Base-by-base conservation (phyloP, 2,888 invertebrate genomes). In the Miltochrista miniata region DNA sequence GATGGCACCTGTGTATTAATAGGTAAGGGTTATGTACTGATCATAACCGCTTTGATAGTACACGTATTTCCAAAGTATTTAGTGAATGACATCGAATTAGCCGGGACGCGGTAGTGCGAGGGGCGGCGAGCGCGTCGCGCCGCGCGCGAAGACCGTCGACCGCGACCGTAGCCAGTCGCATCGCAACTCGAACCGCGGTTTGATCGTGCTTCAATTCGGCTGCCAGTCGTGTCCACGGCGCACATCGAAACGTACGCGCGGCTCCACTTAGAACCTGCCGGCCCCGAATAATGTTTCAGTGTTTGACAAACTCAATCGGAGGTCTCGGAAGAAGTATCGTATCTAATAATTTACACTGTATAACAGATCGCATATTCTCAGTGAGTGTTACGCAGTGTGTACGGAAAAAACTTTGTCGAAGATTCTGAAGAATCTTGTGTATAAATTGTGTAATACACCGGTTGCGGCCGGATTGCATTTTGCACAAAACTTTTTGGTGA, bases 351-450 rank as follows among this genome's bases (percentile, higher is more conserved):
- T 85, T 89, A 88, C 90, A 87, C 88, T 86, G 88, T 89, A 84
- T 82, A 86, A 84, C 85, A 84, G 85, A 85, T 81, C 86, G 87
- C 90, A 90, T 89, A 90, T 90, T 90, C 85, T 90, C 89, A 92
- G 92, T 92, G 91, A 89, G 90, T 91, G 91, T 91, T 83, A 90
- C 91, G 82, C 92, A 91, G 90, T 92, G 92, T 87, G 92, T 92
- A 86, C 86, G 92, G 76, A 92, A 91, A 92, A 92, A 92, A 92
- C 91, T 91, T 91, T 85, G 85, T 89, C 90, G 90, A 86, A 90
- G 90, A 92, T 91, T 91, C 87, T 92, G 87, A 92, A 91, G 88
- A 90, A 88, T 90, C 86, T 90, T 88, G 90, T 89, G 90, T 86
- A 85, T 24, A 87, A 88, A 87, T 89, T 90, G 90, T 90, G 91